Conservation (phyloP, 2,113 vertebrate genomes). For the Struthidea cinerea region DNA sequence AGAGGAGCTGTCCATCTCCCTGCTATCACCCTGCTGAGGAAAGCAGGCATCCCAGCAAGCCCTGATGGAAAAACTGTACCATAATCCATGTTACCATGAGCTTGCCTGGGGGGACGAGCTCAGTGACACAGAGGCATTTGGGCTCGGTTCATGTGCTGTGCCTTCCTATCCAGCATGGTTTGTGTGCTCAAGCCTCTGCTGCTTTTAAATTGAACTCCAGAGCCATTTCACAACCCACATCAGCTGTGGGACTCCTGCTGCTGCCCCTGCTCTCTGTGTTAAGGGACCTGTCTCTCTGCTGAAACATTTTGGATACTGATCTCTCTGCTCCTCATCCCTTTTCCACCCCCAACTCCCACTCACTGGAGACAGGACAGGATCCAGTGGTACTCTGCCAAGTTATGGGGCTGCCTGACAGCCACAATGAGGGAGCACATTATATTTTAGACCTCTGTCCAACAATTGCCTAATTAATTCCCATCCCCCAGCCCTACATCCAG, state of each 20-base stretch:
- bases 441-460: background rate
- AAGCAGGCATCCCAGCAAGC: background rate
- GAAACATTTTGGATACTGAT: background rate
- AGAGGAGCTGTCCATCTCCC: background rate
- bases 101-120: background rate
- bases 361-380: background rate
- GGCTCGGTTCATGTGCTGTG: rapidly evolving
- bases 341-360: background rate
- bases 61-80: background rate
- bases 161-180: background rate
- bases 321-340: background rate
- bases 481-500: background rate
- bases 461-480: background rate
- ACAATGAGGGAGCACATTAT: background rate
- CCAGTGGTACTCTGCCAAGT: background rate
- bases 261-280: background rate
- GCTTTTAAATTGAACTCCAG: background rate
- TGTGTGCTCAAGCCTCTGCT: background rate
- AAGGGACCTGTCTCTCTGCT: background rate
- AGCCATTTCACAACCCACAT: background rate
- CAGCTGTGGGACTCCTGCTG: background rate
- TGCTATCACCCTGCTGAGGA: background rate
- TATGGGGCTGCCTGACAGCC: background rate
- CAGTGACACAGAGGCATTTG: background rate
- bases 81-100: rapidly evolving